phyloP scores from a whole-genome alignment of 2,797 vertebrate species.

The Sparus aurata region DNA sequence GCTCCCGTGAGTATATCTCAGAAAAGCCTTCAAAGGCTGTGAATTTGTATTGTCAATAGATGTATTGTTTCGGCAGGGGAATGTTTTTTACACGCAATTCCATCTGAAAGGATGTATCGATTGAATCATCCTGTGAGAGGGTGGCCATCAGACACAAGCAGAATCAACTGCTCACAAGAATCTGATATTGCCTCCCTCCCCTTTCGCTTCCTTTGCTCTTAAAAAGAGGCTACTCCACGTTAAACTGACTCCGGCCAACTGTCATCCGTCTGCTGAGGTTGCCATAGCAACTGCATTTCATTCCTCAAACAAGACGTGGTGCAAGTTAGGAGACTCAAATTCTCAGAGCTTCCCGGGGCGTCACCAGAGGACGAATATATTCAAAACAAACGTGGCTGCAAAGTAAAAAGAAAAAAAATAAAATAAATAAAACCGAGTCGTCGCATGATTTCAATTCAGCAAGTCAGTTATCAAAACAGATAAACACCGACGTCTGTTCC shows the following conservation, averaged over 20 bases:
- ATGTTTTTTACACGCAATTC: constrained; percentile 60
- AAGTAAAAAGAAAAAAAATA: background rate
- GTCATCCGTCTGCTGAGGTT: constrained; percentile 52
- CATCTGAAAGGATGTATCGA: constrained; percentile 69
- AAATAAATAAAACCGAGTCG: background rate
- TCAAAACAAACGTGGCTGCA: constrained; percentile 8
- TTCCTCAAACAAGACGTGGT: constrained; percentile 45
- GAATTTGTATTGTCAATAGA: constrained; percentile 65
- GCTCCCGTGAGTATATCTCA: constrained; percentile 42
- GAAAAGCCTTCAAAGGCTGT: constrained; percentile 57
- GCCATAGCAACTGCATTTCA: constrained; percentile 70
- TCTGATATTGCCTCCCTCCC: constrained; percentile 9
- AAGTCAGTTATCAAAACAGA: constrained; percentile 61
- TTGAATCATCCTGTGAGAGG: constrained; percentile 50
- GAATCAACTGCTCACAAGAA: constrained; percentile 33
- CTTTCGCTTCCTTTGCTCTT: background rate
- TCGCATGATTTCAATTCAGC: constrained; percentile 44
- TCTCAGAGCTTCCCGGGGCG: constrained; percentile 24
- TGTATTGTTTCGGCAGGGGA: constrained; percentile 57
- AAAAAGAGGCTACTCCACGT: constrained; percentile 57
- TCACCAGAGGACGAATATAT: constrained; percentile 27
- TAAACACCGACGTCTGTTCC: constrained; percentile 42
- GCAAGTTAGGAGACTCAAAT: constrained; percentile 35
- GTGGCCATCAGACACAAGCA: constrained; percentile 22
- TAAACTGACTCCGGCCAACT: constrained; percentile 52